Conservation (phyloP, 2,888 invertebrate species). For the Eudemis profundana region DNA sequence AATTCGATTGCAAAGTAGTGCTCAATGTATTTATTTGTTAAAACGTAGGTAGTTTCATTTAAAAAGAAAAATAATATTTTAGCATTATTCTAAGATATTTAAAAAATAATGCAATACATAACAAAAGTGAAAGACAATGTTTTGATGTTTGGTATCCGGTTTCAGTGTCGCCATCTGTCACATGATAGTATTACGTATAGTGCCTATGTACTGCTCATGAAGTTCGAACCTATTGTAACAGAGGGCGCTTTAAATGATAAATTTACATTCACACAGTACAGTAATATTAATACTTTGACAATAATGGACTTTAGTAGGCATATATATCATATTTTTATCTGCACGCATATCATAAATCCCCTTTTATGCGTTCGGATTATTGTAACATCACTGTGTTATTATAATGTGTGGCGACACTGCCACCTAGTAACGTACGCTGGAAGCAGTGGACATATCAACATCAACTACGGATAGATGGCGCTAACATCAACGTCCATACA, state of each 20-base stretch:
- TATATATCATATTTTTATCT: no score
- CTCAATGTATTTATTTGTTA: conserved; percentile 43
- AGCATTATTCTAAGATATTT: neutral
- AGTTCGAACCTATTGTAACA: neutral
- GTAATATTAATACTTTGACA: no score
- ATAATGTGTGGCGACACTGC: no score
- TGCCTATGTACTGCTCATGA: neutral
- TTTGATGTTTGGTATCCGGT: conserved; percentile 32
- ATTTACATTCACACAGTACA: neutral
- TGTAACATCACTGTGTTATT: no score
- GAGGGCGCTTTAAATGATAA: conserved; percentile 29
- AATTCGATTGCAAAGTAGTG: conserved; percentile 69
- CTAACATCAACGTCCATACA: no score
- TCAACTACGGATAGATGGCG: no score
- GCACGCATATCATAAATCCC: no score
- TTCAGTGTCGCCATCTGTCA: conserved; percentile 27
- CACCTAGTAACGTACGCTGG: no score
- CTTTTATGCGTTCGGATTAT: no score
- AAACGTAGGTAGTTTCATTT: conserved; percentile 32
- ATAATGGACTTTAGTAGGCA: no score
- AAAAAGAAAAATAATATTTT: conserved; percentile 10
- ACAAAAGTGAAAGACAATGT: neutral
- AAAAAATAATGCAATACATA: neutral
- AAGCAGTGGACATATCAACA: no score
- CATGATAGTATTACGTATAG: neutral